Base-by-base conservation (phyloP, 2,113 vertebrate species). In the Fukomys damarensis region DNA sequence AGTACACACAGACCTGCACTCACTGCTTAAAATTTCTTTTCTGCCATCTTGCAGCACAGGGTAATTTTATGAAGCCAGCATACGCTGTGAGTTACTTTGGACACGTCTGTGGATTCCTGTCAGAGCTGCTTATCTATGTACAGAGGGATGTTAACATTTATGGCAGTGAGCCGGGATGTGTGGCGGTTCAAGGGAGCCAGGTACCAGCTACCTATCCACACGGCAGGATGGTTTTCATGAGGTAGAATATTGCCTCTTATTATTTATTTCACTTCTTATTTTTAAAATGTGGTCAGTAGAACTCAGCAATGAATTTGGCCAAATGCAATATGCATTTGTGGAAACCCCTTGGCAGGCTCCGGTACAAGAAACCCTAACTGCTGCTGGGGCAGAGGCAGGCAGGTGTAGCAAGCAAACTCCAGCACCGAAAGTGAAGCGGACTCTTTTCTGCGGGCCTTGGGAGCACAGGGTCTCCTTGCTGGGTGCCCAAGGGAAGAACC, bases 221-320 rank as follows among this genome's bases (percentile, higher is more conserved):
- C 11, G 86, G 38, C 74, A 93, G 81, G 93, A 49, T 85, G 80
- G 79, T 30, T 97, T 94, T 93, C 52, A 97, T 86, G 94, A 81
- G 89, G 77, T 38, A 59, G 83, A 91, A 86, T 80, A 86, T 86
- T 82, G 68, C 54, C 90, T 84, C 49, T 96, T 95, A 80, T 38
- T 86, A 94, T 92, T 91, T 83, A 96, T 58, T 96, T 96, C 38
- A 84, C 61, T 94, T 91, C 84, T 91, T 83, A 82, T 89, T 83
- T 96, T 95, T 84, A 63, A 93, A 81, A 96, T 83, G 74, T 65
- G 91, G 95, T 65, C 92, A 93, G 79, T 91, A 89, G 24, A 20
- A 30, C 43, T 94, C 0, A 3, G 86, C 92, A 66, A 89, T 96
- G 94, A 86, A 83, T 86, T 52, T 79, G 89, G 88, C 63, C 52